Conservation (phyloP, 2,888 invertebrate genomes). For the Hecatera dysodea region DNA sequence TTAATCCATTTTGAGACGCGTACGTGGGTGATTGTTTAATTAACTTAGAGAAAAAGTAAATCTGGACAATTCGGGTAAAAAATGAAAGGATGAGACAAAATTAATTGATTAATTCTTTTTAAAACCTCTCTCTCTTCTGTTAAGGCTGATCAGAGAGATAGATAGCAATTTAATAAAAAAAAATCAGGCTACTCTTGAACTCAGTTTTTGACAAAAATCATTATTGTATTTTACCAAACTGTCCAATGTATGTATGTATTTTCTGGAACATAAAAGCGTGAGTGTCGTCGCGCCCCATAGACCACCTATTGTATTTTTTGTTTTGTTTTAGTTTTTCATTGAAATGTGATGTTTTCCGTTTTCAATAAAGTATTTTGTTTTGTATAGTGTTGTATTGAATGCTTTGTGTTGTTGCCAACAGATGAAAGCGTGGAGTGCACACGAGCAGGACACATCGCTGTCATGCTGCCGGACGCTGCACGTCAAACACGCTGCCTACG, state of each 20-base stretch:
- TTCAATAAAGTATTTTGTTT: neutral
- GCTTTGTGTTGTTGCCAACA: constrained; percentile 64
- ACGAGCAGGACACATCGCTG: constrained; percentile 88
- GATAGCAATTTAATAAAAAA: neutral
- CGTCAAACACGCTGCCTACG: constrained; percentile 94
- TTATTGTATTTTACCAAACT: neutral
- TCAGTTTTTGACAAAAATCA: neutral
- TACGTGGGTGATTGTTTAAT: constrained; percentile 17
- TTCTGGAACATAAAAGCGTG: neutral
- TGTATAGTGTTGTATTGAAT: neutral
- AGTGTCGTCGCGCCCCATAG: neutral
- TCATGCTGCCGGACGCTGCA: constrained; percentile 92
- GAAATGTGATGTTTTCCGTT: neutral
- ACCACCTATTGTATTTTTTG: neutral
- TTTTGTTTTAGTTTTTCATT: neutral
- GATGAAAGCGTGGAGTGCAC: constrained; percentile 90
- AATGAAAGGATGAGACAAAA: neutral
- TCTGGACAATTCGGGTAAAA: neutral
- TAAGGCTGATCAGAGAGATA: fast-evolving
- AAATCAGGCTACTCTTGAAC: neutral
- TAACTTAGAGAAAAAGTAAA: constrained; percentile 19
- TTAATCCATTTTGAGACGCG: constrained; percentile 22
- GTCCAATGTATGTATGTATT: neutral
- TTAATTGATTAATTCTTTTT: neutral
- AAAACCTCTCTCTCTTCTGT: no score